Percentiles rank a stretch among this genome's conserved stretches.
phyloP scores from a whole-genome alignment of 1,140 invertebrate genomes.

The Branchinecta lindahli region DNA sequence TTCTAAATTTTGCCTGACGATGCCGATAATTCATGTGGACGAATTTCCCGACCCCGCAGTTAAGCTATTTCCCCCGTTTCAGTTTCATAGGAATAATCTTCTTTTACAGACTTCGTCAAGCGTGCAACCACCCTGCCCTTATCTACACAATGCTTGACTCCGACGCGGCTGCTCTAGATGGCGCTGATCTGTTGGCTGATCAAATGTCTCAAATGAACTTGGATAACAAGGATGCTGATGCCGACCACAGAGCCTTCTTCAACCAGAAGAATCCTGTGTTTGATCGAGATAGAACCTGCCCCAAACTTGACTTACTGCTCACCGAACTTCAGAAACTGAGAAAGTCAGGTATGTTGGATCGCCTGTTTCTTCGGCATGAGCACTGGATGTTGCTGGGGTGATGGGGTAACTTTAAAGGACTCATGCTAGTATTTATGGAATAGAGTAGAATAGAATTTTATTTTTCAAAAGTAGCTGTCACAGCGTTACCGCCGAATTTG shows the following conservation, averaged over 20 bases:
- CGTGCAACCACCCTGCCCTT: slow-evolving; percentile 71
- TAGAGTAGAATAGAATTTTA: no score
- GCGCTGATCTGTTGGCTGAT: slow-evolving; percentile 27
- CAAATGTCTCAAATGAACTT: slow-evolving; percentile 43
- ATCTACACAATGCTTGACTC: slow-evolving; percentile 40
- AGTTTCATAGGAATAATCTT: no score
- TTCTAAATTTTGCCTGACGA: no score
- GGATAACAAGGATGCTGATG: slow-evolving; percentile 29
- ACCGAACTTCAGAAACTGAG: background rate
- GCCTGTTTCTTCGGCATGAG: no score
- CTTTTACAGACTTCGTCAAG: slow-evolving; percentile 45
- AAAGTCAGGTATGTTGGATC: background rate
- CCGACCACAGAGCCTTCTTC: background rate
- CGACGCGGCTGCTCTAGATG: slow-evolving; percentile 13
- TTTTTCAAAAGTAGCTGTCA: no score
- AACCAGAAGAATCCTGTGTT: slow-evolving; percentile 52
- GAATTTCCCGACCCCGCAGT: no score
- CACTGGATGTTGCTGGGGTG: no score
- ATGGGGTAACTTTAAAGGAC: no score
- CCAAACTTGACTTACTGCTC: slow-evolving; percentile 35
- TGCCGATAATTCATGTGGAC: no score
- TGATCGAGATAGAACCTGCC: slow-evolving; percentile 37
- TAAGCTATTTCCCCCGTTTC: no score
- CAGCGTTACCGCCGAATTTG: no score
- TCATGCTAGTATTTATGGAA: no score